Evolutionary conservation across 1,140 invertebrate species (phyloP), one percentile per base, ranked within the genome.

Genomic region (Sinonovacula constricta): DNA sequence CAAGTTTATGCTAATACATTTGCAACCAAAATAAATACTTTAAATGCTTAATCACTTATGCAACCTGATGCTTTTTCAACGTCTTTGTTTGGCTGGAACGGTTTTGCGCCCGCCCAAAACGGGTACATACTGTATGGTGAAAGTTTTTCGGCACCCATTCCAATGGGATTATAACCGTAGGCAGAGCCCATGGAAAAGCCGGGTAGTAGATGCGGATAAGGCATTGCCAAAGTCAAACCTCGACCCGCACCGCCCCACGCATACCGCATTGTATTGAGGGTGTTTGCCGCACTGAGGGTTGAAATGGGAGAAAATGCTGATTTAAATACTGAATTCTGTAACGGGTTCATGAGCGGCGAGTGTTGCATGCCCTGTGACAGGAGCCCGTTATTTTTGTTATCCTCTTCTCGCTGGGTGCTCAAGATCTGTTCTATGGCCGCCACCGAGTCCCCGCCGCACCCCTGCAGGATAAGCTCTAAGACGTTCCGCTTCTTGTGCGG

Each of bases 341-440:
- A 22, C 12, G 60, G 72, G 26, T 56, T 67, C 1, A 18, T n/a
- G 24, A 76, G 22, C 22, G 31, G 10, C 15, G 62, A 30, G 31
- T 76, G 60, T 14, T 62, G 10, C 0, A 59, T 49, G 15, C 28
- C 49, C 0, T 62, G 10, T 5, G 53, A 39, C 7, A 57, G 24
- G 12, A 78, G 7, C 5, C 66, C 22, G 28, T 31, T 51, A 4
- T 22, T 62, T 12, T 33, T 31, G n/a, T 26, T 78, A 33, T 74
- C 69, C 56, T 68, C 74, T 51, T 84, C 82, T 4, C 66, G 28
- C 72, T 88, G 84, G 51, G 81, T 86, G 60, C 81, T 85, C 54
- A 88, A 72, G 12, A 89, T 80, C 56, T 95, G 94, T 88, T 98
- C 96, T 93, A 98, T 97, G 0, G 96, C 96, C 83, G 96, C 95